Evolutionary conservation across 2,888 invertebrate species (phyloP).

Genomic region (Napeogenes inachia): DNA sequence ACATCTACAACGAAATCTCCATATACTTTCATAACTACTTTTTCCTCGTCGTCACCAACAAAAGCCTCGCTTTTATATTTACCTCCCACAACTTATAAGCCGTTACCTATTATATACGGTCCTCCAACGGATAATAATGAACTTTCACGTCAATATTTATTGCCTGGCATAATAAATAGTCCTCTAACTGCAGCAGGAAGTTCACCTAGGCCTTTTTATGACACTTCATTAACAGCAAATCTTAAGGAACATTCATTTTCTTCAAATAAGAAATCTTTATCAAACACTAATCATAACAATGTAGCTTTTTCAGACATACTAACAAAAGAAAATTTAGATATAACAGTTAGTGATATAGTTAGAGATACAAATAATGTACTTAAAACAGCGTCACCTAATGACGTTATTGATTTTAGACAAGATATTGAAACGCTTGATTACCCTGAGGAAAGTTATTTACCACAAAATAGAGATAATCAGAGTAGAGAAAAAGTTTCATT

Average conservation of each 20-base stretch:
- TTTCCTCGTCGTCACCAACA: slow-evolving; percentile 46
- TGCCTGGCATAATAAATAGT: slow-evolving; percentile 43
- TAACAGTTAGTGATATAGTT: slow-evolving; percentile 61
- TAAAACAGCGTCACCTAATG: slow-evolving; percentile 47
- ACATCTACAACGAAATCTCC: slow-evolving; percentile 39
- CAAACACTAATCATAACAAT: slow-evolving; percentile 50
- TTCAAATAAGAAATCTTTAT: slow-evolving; percentile 40
- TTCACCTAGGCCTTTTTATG: slow-evolving; percentile 28
- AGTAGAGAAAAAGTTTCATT: slow-evolving; percentile 57
- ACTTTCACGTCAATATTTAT: slow-evolving; percentile 49
- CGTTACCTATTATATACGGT: slow-evolving; percentile 50
- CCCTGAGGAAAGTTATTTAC: slow-evolving; percentile 43
- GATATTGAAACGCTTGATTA: slow-evolving; percentile 29
- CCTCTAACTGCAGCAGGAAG: slow-evolving; percentile 38
- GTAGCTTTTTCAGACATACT: slow-evolving; percentile 61
- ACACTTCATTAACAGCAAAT: slow-evolving; percentile 26
- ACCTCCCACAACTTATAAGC: slow-evolving; percentile 56
- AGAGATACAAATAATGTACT: slow-evolving; percentile 58
- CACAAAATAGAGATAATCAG: slow-evolving; percentile 40
- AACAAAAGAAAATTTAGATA: slow-evolving; percentile 64
- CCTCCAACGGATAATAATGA: slow-evolving; percentile 46
- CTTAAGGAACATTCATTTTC: slow-evolving; percentile 39
- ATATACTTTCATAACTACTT: slow-evolving; percentile 34
- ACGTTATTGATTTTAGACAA: slow-evolving; percentile 39
- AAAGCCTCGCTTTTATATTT: slow-evolving; percentile 49